Base-by-base conservation (phyloP, 2,797 vertebrate genomes). In the Urophycis tenuis region DNA sequence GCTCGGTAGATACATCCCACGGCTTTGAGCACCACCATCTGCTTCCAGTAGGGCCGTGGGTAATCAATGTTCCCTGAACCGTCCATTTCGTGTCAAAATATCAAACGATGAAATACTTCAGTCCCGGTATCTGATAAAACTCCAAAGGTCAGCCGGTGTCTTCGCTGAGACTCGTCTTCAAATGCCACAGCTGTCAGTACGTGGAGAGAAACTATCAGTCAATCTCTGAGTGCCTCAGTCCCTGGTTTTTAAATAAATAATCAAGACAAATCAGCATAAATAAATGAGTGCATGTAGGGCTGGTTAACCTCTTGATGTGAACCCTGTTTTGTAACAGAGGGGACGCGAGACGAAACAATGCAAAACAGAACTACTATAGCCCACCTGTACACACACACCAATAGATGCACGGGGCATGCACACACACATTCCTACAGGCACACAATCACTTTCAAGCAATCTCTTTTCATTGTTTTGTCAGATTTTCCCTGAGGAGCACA, bases 71-170 rank as follows among this genome's bases (percentile, higher is more conserved):
- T 15, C 69, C 14, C 31, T 19, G 3, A 32, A 6, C 29, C 29
- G 3, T 31, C 25, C 29, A 15, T 25, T 71, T 7, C 17, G 69
- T 71, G 30, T 71, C 67, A 70, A 70, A 70, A 70, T 31, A 70
- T 31, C 67, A 70, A 32, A 32, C 69, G 3, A 77, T 81, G 70
- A 67, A 82, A 76, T 3, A 76, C 71, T 71, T 71, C 69, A 64
- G 53, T 64, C 22, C 53, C 3, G 53, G 0, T 25, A n/a, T n/a
- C 69, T 31, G 30, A 30, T 71, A 71, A 71, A 71, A 15, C 69
- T 32, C 69, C 29, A 71, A 71, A 71, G 69, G 69, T 71, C 69
- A 71, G 69, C 12, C 31, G 1, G n/a, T 11, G n/a, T 64, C 53
- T 64, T 64, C 7, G 29, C 19, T 5, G 69, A 32, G 69, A 71